These are phyloP conservation scores for Nomada fucata DNA, from an alignment of 2,888 invertebrate genomes.

Conservation along the genomic window DNA sequence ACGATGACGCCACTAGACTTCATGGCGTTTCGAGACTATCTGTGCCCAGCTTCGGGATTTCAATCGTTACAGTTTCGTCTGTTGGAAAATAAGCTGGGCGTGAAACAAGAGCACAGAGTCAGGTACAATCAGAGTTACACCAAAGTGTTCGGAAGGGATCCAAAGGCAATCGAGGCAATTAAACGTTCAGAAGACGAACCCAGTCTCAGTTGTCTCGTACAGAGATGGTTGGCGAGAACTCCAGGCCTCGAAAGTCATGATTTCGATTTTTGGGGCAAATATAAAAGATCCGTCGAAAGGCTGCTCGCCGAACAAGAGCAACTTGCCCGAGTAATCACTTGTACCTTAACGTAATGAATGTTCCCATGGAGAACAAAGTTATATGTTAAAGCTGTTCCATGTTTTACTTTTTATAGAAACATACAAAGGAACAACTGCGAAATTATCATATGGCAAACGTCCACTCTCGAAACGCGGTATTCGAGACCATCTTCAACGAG, in stretches of 20 bases:
- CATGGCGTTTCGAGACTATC: slow-evolving; percentile 97
- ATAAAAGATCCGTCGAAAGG: slow-evolving; percentile 89
- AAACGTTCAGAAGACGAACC: slow-evolving; percentile 92
- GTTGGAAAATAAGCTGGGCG: slow-evolving; percentile 96
- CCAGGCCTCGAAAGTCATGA: slow-evolving; percentile 92
- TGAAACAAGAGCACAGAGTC: slow-evolving; percentile 93
- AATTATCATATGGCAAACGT: slow-evolving; percentile 90
- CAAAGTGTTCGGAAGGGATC: slow-evolving; percentile 92
- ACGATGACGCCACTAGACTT: slow-evolving; percentile 99
- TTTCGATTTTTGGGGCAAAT: slow-evolving; percentile 98
- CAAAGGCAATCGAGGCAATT: slow-evolving; percentile 86
- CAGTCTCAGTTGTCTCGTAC: slow-evolving; percentile 93
- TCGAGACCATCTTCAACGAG: slow-evolving; percentile 95
- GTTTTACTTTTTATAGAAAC: slow-evolving; percentile 84
- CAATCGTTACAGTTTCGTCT: slow-evolving; percentile 98
- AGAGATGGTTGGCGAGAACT: slow-evolving; percentile 97
- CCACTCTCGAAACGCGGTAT: slow-evolving; percentile 92
- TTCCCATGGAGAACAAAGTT: not conserved
- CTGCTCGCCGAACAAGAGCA: slow-evolving; percentile 90
- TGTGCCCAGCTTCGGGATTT: slow-evolving; percentile 98
- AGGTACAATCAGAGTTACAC: slow-evolving; percentile 97
- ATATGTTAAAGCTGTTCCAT: not conserved
- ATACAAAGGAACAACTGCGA: slow-evolving; percentile 87
- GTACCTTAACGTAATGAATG: not conserved
- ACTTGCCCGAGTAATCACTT: slow-evolving; percentile 86